Evolutionary conservation across 2,888 invertebrate genomes (phyloP).

Genomic region (Hyposoter dolosus): DNA sequence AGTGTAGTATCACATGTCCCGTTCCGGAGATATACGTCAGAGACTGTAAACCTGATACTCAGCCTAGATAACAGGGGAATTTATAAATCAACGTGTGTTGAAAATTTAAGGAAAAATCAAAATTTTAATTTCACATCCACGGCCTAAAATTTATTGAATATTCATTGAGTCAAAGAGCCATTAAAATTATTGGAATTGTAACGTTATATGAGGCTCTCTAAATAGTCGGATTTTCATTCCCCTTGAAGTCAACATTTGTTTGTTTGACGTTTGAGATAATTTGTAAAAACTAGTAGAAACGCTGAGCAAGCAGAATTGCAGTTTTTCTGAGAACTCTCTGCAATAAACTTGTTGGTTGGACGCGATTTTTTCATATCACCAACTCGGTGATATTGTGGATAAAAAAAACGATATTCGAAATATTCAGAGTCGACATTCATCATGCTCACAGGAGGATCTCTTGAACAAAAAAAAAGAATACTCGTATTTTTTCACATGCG

Average conservation of each 20-base stretch:
- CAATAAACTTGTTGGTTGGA: neutral
- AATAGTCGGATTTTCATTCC: neutral
- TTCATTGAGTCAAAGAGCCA: neutral
- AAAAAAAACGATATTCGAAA: neutral
- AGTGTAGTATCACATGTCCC: slow-evolving; percentile 51
- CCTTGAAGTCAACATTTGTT: neutral
- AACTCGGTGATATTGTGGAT: neutral
- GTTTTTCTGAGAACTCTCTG: neutral
- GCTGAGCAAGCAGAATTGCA: neutral
- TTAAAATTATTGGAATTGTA: neutral
- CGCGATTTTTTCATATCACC: neutral
- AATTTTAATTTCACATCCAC: neutral
- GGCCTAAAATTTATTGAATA: neutral
- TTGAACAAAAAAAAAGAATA: neutral
- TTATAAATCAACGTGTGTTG: neutral
- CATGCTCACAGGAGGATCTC: neutral
- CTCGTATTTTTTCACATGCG: neutral
- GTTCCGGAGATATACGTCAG: slow-evolving; percentile 59
- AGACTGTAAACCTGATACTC: slow-evolving; percentile 3
- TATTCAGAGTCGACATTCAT: neutral
- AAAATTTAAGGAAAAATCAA: neutral
- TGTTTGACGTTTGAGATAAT: neutral
- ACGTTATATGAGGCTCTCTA: neutral
- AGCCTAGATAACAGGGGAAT: neutral
- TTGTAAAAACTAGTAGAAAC: neutral